Evolutionary conservation across 2,888 invertebrate genomes (phyloP).

Genomic region (Macrosoma leucophasiata): DNA sequence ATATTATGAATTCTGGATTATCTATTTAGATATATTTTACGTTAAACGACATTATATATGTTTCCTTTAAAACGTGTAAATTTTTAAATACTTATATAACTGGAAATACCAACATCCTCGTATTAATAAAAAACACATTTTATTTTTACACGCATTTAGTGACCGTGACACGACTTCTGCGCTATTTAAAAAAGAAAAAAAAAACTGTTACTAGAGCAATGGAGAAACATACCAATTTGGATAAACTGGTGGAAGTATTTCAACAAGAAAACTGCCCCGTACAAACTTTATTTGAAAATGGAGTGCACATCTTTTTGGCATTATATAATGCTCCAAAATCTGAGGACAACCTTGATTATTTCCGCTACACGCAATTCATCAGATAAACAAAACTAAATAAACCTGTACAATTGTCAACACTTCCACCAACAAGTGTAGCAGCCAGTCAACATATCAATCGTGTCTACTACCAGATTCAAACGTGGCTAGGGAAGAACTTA

Average conservation of each 20-base stretch:
- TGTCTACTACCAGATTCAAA: conserved; percentile 30
- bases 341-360: conserved; percentile 25
- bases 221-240: conserved; percentile 30
- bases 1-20: no score
- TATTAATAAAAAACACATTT: conserved; percentile 28
- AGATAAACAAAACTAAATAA: conserved; percentile 36
- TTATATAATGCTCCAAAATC: conserved; percentile 39
- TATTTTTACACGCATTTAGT: conserved; percentile 30
- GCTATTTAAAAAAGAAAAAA: conserved; percentile 29
- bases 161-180: conserved; percentile 32
- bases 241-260: conserved; percentile 27
- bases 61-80: conserved; percentile 23
- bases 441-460: conserved; percentile 35
- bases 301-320: conserved; percentile 32
- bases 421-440: conserved; percentile 38
- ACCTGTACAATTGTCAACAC: conserved; percentile 35
- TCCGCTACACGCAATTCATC: conserved; percentile 28
- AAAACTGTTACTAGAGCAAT: conserved; percentile 29
- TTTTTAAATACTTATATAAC: conserved; percentile 28
- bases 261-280: conserved; percentile 38
- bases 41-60: conserved; percentile 10
- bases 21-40: conserved; percentile 16
- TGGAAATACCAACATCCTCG: conserved; percentile 33
- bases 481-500: conserved; percentile 30
- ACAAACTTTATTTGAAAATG: conserved; percentile 31